Evolutionary conservation across 2,113 vertebrate genomes (phyloP).

Genomic region (Procavia capensis): DNA sequence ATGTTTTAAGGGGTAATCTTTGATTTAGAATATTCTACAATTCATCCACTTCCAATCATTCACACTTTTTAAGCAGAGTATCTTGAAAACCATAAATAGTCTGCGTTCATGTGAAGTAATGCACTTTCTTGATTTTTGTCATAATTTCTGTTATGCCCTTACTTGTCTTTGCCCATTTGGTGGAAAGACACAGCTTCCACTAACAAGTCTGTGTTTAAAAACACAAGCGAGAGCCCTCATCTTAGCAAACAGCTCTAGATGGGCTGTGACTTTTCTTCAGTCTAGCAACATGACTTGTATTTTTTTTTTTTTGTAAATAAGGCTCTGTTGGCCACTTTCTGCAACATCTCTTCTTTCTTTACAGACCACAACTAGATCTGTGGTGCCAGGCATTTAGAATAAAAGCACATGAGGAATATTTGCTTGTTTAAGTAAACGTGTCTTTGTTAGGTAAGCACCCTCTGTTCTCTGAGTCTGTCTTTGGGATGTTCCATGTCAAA

Average conservation of each 20-base stretch:
- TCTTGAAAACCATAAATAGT: neutral
- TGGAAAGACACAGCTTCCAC: neutral
- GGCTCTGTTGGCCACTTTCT: neutral
- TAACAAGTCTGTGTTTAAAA: neutral
- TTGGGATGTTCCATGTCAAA: neutral
- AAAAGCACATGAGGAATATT: neutral
- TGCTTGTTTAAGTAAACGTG: neutral
- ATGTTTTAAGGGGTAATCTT: neutral
- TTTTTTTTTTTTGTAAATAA: neutral
- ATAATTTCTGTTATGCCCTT: neutral
- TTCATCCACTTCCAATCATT: neutral
- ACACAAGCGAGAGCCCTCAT: neutral
- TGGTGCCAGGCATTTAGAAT: neutral
- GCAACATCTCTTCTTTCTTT: neutral
- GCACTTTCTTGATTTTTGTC: neutral
- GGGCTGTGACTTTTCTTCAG: neutral
- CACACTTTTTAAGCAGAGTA: neutral
- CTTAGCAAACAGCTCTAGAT: neutral
- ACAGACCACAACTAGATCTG: neutral
- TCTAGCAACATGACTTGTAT: neutral
- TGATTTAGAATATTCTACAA: neutral
- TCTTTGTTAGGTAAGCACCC: neutral
- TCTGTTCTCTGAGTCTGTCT: neutral
- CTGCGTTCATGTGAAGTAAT: neutral
- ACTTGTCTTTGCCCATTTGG: neutral